Base-by-base conservation (phyloP, 2,888 invertebrate genomes). In the Xanthia togata region DNA sequence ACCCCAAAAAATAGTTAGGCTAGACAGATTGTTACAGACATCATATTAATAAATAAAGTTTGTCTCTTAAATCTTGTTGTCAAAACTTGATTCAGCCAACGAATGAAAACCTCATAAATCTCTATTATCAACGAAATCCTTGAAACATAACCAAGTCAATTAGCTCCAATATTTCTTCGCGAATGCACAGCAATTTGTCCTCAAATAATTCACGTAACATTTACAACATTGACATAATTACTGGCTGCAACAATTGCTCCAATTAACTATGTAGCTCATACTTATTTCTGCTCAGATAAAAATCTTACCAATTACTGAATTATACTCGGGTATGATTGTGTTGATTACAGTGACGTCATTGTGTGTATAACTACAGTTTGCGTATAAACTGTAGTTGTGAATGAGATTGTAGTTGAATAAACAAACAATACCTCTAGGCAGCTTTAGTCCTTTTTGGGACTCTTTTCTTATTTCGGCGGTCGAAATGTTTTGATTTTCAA, bases 261-360 rank as follows among this genome's bases (percentile, higher is more conserved):
- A 88, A 88, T 86, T 89, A 89, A 78, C 80, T 47, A 59, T 64
- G 57, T 68, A n/a, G 79, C 75, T 89, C 89, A 85, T 78, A 68
- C 72, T 80, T 86, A 84, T 86, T 87, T 86, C 41, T 79, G 85
- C 38, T 60, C 41, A 14, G 82, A 88, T 89, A 86, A 89, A 87
- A 88, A 87, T 86, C 86, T 74, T 79, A 67, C 38, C 87, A 83
- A 87, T 83, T 85, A 78, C 73, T 78, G 50, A 80, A 87, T 86
- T 85, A 78, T 62, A 77, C 74, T 82, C 70, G 41, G 26, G 62
- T 65, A 68, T 67, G 47, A 60, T 72, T 69, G 78, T 68, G 86
- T 78, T 85, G 78, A 81, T 75, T 71, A 60, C 14, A 11, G 5
- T 81, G 71, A 67, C 57, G 76, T 72, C 26, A 74, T 65, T 38